phyloP scores from a whole-genome alignment of 2,797 vertebrate genomes.

The Todus mexicanus region DNA sequence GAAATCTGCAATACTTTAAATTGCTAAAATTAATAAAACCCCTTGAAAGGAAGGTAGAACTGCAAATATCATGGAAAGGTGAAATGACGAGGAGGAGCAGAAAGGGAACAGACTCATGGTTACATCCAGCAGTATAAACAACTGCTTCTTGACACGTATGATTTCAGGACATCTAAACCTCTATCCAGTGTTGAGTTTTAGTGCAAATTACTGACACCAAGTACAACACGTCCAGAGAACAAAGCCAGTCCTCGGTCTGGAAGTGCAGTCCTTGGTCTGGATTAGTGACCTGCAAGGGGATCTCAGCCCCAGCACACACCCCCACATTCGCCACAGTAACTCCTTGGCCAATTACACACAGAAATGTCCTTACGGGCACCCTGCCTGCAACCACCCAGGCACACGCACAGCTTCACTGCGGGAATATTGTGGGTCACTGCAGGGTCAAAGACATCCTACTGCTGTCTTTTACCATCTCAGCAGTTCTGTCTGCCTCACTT shows the following conservation, averaged over 20 bases:
- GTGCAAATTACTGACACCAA: neutral
- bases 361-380: neutral
- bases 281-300: neutral
- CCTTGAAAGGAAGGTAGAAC: neutral
- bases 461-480: neutral
- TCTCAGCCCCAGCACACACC: neutral
- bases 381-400: neutral
- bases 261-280: neutral
- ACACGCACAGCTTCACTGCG: neutral
- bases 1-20: neutral
- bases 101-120: neutral
- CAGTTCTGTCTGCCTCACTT: neutral
- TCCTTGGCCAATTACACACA: neutral
- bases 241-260: rapidly evolving
- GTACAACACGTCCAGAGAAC: rapidly evolving
- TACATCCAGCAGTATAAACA: neutral
- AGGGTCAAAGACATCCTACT: neutral
- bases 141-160: neutral
- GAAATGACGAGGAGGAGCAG: rapidly evolving
- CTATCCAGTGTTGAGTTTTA: neutral
- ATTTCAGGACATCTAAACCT: neutral
- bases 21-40: neutral
- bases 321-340: neutral
- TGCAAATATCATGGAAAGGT: neutral
- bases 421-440: neutral